phyloP scores from a whole-genome alignment of 2,797 vertebrate genomes.

The Cephalopachus bancanus region DNA sequence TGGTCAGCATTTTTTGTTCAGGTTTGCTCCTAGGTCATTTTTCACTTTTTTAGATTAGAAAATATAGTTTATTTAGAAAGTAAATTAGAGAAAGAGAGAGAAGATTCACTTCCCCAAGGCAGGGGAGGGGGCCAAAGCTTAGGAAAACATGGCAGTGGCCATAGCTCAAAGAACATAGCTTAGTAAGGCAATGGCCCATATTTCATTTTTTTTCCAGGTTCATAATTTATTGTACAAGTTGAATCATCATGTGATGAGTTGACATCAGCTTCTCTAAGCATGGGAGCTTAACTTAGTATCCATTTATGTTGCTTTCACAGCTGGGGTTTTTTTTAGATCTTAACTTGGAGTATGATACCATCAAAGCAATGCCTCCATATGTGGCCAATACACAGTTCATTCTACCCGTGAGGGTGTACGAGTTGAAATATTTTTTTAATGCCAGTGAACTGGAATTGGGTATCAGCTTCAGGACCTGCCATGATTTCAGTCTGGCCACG shows the following conservation, averaged over 20 bases:
- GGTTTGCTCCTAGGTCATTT: conserved; percentile 39
- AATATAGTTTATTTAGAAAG: too few species aligned
- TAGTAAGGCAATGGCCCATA: too few species aligned
- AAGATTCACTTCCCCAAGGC: too few species aligned
- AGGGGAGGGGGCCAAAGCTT: too few species aligned
- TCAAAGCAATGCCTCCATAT: neutral
- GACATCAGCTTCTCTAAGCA: neutral
- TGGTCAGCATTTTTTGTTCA: conserved; percentile 36
- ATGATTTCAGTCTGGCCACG: too few species aligned
- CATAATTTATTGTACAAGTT: neutral
- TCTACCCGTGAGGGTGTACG: neutral
- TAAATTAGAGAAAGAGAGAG: too few species aligned
- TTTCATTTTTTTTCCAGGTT: neutral
- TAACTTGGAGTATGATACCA: neutral
- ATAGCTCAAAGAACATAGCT: too few species aligned
- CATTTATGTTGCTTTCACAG: neutral
- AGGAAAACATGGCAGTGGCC: too few species aligned
- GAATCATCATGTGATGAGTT: neutral
- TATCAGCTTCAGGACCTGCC: neutral
- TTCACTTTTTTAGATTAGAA: neutral
- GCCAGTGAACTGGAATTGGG: neutral
- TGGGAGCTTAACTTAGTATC: neutral
- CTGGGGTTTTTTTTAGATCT: neutral
- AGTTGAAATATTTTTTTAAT: neutral
- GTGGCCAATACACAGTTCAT: neutral